Percentiles rank a stretch among this genome's conserved stretches.
Evolutionary conservation across 2,797 vertebrate species (phyloP).

Genomic region (Hafferia zeledoni): DNA sequence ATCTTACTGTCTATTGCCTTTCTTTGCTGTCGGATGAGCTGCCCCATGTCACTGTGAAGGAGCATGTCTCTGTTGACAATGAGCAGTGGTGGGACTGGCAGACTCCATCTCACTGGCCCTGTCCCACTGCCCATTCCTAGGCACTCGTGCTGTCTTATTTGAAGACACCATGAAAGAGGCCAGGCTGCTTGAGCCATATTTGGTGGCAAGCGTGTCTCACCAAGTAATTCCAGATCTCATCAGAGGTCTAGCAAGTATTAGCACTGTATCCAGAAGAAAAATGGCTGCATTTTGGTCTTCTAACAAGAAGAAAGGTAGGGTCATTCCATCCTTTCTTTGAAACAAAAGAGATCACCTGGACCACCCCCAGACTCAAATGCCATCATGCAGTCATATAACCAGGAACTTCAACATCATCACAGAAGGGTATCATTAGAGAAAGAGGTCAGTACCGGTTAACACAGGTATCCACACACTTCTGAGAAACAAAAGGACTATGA

Average conservation of each 20-base stretch:
- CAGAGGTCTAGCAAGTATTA: neutral
- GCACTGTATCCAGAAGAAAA: neutral
- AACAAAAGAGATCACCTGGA: neutral
- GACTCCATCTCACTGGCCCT: neutral
- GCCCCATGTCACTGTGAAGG: neutral
- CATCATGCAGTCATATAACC: neutral
- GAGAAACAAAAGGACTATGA: neutral
- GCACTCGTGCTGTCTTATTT: accelerated
- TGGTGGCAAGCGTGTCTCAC: neutral
- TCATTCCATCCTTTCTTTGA: neutral
- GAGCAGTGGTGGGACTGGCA: neutral
- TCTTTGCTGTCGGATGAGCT: neutral
- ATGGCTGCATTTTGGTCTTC: neutral
- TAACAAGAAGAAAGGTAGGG: neutral
- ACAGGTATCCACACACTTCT: neutral
- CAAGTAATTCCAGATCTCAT: neutral
- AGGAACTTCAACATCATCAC: neutral
- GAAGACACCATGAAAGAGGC: neutral
- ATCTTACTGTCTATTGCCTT: neutral
- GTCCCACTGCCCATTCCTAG: neutral
- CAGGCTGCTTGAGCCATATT: neutral
- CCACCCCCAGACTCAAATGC: neutral
- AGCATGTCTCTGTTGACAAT: neutral
- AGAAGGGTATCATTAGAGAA: neutral
- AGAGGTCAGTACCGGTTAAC: neutral